Base-by-base conservation (phyloP, 2,888 invertebrate species). In the Hedychridium roseum region DNA sequence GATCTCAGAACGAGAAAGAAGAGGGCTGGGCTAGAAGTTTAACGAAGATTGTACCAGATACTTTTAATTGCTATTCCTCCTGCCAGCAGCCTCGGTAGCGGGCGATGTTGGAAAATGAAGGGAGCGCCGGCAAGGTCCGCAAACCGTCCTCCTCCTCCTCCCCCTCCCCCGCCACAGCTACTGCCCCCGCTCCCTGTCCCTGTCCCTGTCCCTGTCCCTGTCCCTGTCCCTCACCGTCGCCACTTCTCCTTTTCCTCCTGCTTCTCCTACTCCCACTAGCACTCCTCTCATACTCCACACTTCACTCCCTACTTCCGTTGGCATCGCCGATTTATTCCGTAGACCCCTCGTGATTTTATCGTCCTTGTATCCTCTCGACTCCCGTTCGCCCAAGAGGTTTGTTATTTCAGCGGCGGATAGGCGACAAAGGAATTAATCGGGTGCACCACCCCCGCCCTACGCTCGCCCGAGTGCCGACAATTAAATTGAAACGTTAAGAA, bases 11-110 rank as follows among this genome's bases (percentile, higher is more conserved):
- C 20, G 21, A 20, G 35, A 2, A 21, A 20, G 21, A 20, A 18
- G 21, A 23, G 38, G 63, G 48, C 57, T 59, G 64, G 60, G n/a
- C 70, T 70, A 72, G 73, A 76, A 76, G 75, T 75, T 76, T 74
- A 77, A 76, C 74, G 74, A 73, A 76, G 75, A 76, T 76, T 76
- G 73, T 70, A 71, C 70, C 71, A 71, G 76, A 76, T 77, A 76
- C 74, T 75, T 74, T 77, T 77, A 76, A 76, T 76, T 77, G 76
- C 75, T 71, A 75, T 76, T 76, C 74, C 73, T 66, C 70, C 66
- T 54, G 54, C 60, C 54, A 64, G 37, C 38, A 40, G 32, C 54
- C 48, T 36, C 45, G 38, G 45, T 50, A 43, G 30, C 40, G 45
- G 40, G 45, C 49, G 63, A 51, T 51, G 47, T 45, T 32, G 59